Percentiles rank a stretch among this genome's conserved stretches.
Evolutionary conservation across 2,113 vertebrate genomes (phyloP).

Genomic region (Ailurus styani): DNA sequence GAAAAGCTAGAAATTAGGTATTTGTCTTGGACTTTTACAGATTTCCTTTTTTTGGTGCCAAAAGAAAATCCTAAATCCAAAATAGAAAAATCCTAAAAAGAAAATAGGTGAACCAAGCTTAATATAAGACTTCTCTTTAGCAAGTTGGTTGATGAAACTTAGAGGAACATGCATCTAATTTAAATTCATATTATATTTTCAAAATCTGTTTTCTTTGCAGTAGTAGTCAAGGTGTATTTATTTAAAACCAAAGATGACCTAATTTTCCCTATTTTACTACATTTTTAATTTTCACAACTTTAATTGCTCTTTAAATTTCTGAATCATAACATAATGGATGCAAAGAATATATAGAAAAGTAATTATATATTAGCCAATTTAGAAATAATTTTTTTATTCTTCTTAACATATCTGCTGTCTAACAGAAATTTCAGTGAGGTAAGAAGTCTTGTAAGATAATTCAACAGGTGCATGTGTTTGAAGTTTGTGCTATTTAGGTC

Average conservation of each 20-base stretch:
- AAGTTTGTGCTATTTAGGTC: conserved; percentile 75
- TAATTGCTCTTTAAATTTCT: conserved; percentile 49
- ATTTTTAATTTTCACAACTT: conserved; percentile 32
- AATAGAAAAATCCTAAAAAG: not conserved
- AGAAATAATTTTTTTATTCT: conserved; percentile 83
- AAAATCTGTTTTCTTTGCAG: conserved; percentile 2
- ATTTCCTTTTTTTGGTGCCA: conserved; percentile 14
- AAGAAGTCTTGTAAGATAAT: conserved; percentile 78
- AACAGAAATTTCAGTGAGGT: conserved; percentile 88
- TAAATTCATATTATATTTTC: conserved; percentile 28
- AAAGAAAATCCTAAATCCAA: conserved; percentile 44
- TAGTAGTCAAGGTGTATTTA: conserved; percentile 35
- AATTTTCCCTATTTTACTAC: not conserved
- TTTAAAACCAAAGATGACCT: conserved; percentile 20
- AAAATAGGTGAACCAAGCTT: not conserved
- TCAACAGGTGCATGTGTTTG: conserved; percentile 82
- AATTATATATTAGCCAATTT: conserved; percentile 77
- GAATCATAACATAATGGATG: conserved; percentile 66
- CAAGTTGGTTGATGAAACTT: conserved; percentile 20
- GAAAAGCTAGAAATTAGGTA: conserved; percentile 98
- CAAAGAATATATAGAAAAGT: conserved; percentile 70
- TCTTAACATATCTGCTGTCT: conserved; percentile 86
- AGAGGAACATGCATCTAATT: conserved; percentile 22
- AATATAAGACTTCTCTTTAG: not conserved
- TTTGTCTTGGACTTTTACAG: conserved; percentile 60